Evolutionary conservation across 2,113 vertebrate species (phyloP), one percentile per base, ranked within the genome.

Genomic region (Podocnemis expansa): DNA sequence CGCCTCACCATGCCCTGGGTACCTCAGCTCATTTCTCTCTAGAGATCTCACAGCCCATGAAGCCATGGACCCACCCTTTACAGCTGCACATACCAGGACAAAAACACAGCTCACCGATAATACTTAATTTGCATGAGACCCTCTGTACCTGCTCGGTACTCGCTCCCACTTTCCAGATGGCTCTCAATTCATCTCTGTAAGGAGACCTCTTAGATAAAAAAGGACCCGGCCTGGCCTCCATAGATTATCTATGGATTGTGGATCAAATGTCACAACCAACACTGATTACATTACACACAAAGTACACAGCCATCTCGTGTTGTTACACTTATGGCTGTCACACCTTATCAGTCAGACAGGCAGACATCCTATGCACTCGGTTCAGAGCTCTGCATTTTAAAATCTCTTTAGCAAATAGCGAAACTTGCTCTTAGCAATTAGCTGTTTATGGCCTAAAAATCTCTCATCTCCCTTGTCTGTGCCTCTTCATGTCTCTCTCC

Each of bases 201-300:
- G 27, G 60, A 54, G 70, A 29, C 38, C 80, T 9, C 1, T n/a
- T 67, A 5, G 79, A 31, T 6, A 79, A 47, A 63, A 16, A 3
- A 25, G 87, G 52, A 12, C 67, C 75, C 17, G 29, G 1, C 8
- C 0, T 2, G 19, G 56, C 41, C 22, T 38, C 31, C 24, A 1
- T 9, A 12, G 41, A 9, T 5, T 41, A 45, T 41, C 73, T 43
- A 34, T 3, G 22, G 14, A 41, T 1, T 1, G 67, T 6, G 55
- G 45, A 34, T 3, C 12, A 34, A 43, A 6, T 41, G 6, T 6
- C 54, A 24, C 47, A 27, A 41, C 63, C 3, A 0, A 25, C 12
- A 51, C 13, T 0, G 0, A 4, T 51, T 43, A 49, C 4, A 6
- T 16, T 31, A 41, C 6, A 52, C 10, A 41, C 34, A 4, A 10